Evolutionary conservation across 1,140 invertebrate species (phyloP), one percentile per base, ranked within the genome.

Genomic region (Drosophila parvula): DNA sequence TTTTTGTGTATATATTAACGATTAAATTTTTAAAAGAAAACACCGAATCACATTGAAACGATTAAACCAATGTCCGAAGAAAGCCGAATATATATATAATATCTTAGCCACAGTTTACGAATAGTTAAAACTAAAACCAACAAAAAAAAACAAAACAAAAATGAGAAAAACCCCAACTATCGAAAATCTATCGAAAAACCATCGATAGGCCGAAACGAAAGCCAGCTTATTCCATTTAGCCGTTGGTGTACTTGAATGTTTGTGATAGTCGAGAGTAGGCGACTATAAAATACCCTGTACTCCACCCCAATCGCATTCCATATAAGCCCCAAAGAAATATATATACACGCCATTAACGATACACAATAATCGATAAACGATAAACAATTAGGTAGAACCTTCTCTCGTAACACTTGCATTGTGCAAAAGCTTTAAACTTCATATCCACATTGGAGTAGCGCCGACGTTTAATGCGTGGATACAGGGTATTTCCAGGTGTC

Each of bases 1-100:
- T 89, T 89, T 89, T 81, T 80, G 51, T 83, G 73, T 85, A 81
- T 79, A 81, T 86, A 85, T 85, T 86, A 68, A 85, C 50, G 69
- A 64, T 85, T 71, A 85, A 74, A 85, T 84, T 85, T 80, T 77
- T 68, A 84, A 83, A 28, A 36, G 34, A 45, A 58, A 50, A 36
- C 41, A 44, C 27, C 60, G 48, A 45, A 65, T 70, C 73, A 48
- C 38, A 55, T 65, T 22, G 30, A 73, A 51, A 75, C 51, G 47
- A 51, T 57, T 61, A 51, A 47, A 67, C 56, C 61, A 16, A 73
- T 77, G 61, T 77, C 79, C 74, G 68, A 68, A 22, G 16, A 18
- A 27, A 27, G n/a, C 14, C 34, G 59, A 12, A 41, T 36, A 27
- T 58, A 41, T 36, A 27, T 58, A 27, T 16, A 47, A 40, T 61